Percentiles rank a stretch among this genome's conserved stretches.
These are phyloP conservation scores for Gryllus bimaculatus DNA, from an alignment of 1,140 invertebrate species.

Conservation along the genomic window DNA sequence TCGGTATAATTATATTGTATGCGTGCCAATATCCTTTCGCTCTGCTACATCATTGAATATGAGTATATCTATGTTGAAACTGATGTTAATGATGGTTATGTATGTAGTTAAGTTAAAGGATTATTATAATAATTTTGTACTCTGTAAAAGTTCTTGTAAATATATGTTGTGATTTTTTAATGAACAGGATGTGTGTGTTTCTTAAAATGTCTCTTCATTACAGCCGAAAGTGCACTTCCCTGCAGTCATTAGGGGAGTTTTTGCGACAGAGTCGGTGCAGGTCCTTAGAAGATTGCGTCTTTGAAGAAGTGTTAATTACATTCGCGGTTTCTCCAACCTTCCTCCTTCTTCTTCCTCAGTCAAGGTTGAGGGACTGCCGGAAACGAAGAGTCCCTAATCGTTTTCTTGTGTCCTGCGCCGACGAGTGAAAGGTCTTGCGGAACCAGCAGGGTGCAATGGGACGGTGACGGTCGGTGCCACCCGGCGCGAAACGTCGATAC, in stretches of 20 bases:
- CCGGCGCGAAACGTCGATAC: neutral
- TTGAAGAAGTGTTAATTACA: no score
- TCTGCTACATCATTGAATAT: neutral
- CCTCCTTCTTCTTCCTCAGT: neutral
- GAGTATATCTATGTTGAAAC: neutral
- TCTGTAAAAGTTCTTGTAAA: neutral
- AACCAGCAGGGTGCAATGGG: neutral
- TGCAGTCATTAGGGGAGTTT: neutral
- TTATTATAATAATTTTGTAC: neutral
- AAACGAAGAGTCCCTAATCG: neutral
- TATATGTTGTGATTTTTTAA: neutral
- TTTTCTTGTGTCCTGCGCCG: neutral
- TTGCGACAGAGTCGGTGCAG: no score
- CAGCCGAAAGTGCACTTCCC: neutral
- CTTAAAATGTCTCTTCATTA: slow-evolving; percentile 8
- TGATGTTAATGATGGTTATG: neutral
- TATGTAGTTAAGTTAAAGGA: neutral
- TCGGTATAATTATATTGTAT: neutral
- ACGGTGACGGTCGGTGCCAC: neutral
- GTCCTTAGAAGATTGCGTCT: no score
- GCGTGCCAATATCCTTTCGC: neutral
- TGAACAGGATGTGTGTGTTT: neutral
- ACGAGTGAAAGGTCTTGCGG: neutral
- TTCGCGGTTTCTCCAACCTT: neutral
- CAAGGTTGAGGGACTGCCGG: neutral